These are phyloP conservation scores for Zoanthus sociatus DNA, from an alignment of 92 coral and sea anemone genomes.

Conservation along the genomic window DNA sequence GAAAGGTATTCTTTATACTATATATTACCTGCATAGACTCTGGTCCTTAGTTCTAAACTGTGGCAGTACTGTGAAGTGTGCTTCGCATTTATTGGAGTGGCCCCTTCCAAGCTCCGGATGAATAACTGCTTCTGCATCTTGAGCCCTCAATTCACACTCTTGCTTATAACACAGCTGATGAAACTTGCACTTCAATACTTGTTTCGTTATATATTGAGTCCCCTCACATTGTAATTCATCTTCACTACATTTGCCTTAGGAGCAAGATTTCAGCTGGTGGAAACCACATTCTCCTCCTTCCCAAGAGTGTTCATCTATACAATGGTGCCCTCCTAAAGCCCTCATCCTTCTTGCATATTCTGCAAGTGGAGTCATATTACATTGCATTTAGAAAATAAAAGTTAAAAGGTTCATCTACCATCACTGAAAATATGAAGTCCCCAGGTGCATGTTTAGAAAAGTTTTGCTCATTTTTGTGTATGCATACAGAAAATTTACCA, in stretches of 20 bases:
- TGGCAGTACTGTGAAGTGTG: conserved; percentile 9
- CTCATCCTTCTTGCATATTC: conserved; percentile 57
- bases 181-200: conserved; percentile 2
- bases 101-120: neutral
- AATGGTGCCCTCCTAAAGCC: conserved; percentile 42
- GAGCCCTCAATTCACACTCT: neutral
- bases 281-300: conserved; percentile 47
- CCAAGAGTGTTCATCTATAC: conserved; percentile 42
- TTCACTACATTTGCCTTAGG: neutral
- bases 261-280: conserved; percentile 7
- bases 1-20: neutral
- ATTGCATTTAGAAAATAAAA: no score
- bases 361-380: neutral
- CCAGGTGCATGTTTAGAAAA: neutral
- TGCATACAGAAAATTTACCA: neutral
- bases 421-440: conserved; percentile 11
- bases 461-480: neutral
- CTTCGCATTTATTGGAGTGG: conserved; percentile 3
- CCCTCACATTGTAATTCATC: conserved; percentile 33
- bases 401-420: neutral
- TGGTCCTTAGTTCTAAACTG: conserved; percentile 3
- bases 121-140: conserved; percentile 3
- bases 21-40: neutral
- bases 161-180: conserved; percentile 3
- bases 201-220: conserved; percentile 6